phyloP scores from a whole-genome alignment of 2,797 vertebrate species.

The Falco naumanni region DNA sequence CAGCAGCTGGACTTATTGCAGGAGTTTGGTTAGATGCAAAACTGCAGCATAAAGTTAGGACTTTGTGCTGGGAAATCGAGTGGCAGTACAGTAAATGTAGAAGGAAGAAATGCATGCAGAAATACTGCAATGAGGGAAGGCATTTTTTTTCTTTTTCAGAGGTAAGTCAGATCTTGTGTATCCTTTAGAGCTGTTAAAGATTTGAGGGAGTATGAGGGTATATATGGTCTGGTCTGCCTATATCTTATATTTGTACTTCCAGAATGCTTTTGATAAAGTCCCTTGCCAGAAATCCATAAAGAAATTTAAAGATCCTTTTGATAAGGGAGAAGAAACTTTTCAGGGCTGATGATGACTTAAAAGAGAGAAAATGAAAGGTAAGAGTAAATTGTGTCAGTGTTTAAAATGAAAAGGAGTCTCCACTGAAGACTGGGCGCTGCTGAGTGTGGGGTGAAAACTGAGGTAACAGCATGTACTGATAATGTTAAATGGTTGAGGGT shows the following conservation, averaged over 20 bases:
- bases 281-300: background rate
- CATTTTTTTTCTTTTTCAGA: background rate
- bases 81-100: background rate
- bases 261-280: background rate
- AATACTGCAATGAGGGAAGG: background rate
- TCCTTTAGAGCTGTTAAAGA: background rate
- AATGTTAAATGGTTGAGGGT: background rate
- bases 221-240: background rate
- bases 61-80: background rate
- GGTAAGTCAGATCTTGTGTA: background rate
- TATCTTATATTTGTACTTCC: background rate
- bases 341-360: background rate
- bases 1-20: background rate
- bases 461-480: background rate
- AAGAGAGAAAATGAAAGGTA: background rate
- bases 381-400: background rate
- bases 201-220: background rate
- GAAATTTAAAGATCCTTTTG: background rate
- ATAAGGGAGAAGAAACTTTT: background rate
- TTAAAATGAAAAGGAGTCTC: background rate
- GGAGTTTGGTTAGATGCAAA: background rate
- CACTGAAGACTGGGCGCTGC: background rate
- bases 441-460: background rate
- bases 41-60: background rate
- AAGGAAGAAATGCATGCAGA: background rate